Base-by-base conservation (phyloP, 2,113 vertebrate species). In the Alectura lathami region DNA sequence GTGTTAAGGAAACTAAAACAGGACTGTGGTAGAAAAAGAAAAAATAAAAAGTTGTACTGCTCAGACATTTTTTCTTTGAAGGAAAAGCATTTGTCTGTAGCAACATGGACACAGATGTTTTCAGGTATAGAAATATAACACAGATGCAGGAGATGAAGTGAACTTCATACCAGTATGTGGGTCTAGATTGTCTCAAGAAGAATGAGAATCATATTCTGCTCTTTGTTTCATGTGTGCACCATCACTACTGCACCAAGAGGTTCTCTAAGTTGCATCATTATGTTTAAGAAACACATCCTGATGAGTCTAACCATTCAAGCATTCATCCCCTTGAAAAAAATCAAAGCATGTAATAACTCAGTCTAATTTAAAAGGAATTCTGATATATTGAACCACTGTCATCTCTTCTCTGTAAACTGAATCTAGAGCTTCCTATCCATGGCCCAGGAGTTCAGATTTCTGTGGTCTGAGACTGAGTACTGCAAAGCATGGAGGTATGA, bases 41-140 rank as follows among this genome's bases (percentile, higher is more conserved):
- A 84, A 60, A 29, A 60, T n/a, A n/a, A 87, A 87, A 91, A 50
- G 21, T 50, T 91, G 27, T 20, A 42, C 43, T 81, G 72, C 60
- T 78, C 50, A 74, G 77, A 56, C 9, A 38, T 69, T 89, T 86
- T 80, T 77, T 38, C n/a, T 89, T 84, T 74, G 26, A 72, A 91
- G 75, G 27, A 74, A 47, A 91, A 86, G 23, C 38, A 40, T 23
- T 56, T 83, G 30, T 88, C n/a, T 82, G 40, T 73, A 83, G 67
- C 36, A 88, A 60, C 83, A 85, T 29, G 27, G 40, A 56, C 51
- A 79, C 20, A 89, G 68, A 69, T 85, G 69, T 79, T 93, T 92
- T 90, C 20, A 90, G 74, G 79, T 51, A 88, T 4, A 84, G 56
- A 82, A 92, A 87, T 62, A 74, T 91, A 92, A 89, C 42, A 73